Percentiles rank a stretch among this genome's conserved stretches.
Evolutionary conservation across 2,797 vertebrate genomes (phyloP).

Genomic region (Sebastes trivittatus): DNA sequence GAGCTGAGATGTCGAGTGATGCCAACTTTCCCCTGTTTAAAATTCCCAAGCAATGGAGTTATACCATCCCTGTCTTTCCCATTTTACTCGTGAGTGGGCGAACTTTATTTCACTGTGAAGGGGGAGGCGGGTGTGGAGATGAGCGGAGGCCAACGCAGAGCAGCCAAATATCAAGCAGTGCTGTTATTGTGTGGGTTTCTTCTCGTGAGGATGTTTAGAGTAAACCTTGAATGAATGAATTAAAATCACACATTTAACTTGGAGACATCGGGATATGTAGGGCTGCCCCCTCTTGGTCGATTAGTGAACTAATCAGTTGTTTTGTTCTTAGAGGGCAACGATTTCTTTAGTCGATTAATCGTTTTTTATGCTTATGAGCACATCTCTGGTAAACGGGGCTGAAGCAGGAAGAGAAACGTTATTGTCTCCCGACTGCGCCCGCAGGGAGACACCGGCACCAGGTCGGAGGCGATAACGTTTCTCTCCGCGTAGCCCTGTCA

Average conservation of each 20-base stretch:
- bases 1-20: slow-evolving; percentile 63
- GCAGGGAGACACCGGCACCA: too few relatives aligned
- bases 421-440: too few relatives aligned
- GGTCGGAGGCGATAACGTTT: too few relatives aligned
- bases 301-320: too few relatives aligned
- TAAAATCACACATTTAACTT: neutral
- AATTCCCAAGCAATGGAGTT: slow-evolving; percentile 84
- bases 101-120: slow-evolving; percentile 67
- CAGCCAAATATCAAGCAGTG: slow-evolving; percentile 33
- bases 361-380: too few relatives aligned
- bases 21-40: slow-evolving; percentile 87
- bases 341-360: too few relatives aligned
- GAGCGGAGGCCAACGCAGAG: neutral
- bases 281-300: too few relatives aligned
- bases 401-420: too few relatives aligned
- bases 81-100: slow-evolving; percentile 76
- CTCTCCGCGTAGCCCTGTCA: accelerated
- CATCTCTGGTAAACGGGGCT: too few relatives aligned
- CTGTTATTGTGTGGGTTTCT: slow-evolving; percentile 19
- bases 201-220: slow-evolving; percentile 2
- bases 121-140: slow-evolving; percentile 28
- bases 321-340: too few relatives aligned
- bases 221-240: slow-evolving; percentile 3
- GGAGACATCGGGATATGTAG: neutral
- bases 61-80: slow-evolving; percentile 79